Base-by-base conservation (phyloP, 2,797 vertebrate genomes). In the Oceanodroma leucorhoa region DNA sequence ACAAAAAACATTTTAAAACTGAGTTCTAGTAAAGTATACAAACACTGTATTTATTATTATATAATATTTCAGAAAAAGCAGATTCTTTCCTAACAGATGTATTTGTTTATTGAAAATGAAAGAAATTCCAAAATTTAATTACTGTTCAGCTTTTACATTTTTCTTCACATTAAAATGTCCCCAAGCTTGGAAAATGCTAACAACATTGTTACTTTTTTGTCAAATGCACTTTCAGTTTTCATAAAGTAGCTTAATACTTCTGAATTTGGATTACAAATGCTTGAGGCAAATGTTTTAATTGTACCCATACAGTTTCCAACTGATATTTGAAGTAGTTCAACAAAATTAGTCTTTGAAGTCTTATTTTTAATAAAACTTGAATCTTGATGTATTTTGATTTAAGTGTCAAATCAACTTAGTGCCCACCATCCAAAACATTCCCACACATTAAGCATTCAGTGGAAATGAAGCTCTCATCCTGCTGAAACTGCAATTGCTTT, bases 211-310 rank as follows among this genome's bases (percentile, higher is more conserved):
- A 57, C 32, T 72, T 72, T 84, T 60, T 87, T 89, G 75, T 82
- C 40, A 89, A 83, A 89, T 50, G 45, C 45, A 67, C 43, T 75
- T 65, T 29, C 45, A 38, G 23, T 69, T 96, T 86, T 78, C 69
- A 75, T 86, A 78, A 83, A 51, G 38, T 55, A 90, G 65, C 29
- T 85, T 71, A 77, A 67, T 89, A 70, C 26, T 94, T 62, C n/a
- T 88, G 48, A 72, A 72, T 91, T 84, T 77, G 55, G 40, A 96
- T 67, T 89, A 62, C 23, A 90, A 77, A 84, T 45, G 83, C 73
- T 73, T 79, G 22, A 94, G 51, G 77, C 29, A 72, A 94, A 79
- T 77, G 26, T 91, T 94, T 90, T 91, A 81, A 76, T 95, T 96
- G 70, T 82, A 86, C 7, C 34, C 51, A 36, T 48, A 23, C 16